Conservation (phyloP, 2,113 vertebrate genomes). For the Mellivora capensis region DNA sequence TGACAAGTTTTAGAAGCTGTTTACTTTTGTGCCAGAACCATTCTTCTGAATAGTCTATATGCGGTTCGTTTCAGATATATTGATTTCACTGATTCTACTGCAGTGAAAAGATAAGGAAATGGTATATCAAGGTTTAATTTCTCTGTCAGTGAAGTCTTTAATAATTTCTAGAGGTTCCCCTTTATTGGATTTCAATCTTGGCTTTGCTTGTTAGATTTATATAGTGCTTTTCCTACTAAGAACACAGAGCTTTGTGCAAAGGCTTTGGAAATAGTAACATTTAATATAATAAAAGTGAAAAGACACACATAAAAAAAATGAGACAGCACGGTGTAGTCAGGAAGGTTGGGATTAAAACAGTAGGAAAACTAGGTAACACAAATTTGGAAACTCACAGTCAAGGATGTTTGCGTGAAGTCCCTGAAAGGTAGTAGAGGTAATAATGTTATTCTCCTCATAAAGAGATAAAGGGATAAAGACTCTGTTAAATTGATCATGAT, state of each 20-base stretch:
- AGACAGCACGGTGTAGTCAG: background rate
- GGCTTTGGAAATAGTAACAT: constrained; percentile 17
- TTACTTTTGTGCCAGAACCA: background rate
- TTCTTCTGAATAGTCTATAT: background rate
- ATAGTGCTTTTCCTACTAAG: constrained; percentile 23
- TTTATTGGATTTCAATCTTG: constrained; percentile 55
- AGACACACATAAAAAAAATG: background rate
- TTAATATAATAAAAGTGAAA: constrained; percentile 30
- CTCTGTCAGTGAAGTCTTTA: constrained; percentile 45
- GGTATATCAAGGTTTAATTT: constrained; percentile 33
- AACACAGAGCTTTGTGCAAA: constrained; percentile 25
- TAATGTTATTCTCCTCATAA: background rate
- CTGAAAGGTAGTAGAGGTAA: background rate
- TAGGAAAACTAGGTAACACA: constrained; percentile 9
- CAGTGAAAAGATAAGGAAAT: constrained; percentile 46
- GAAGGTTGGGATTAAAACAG: background rate
- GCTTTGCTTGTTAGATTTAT: constrained; percentile 40
- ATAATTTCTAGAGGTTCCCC: constrained; percentile 36
- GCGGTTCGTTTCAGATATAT: constrained; percentile 29
- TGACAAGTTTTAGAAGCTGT: background rate
- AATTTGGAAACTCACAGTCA: constrained; percentile 1
- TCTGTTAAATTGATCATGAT: background rate
- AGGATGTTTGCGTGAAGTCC: background rate
- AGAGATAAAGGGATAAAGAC: background rate
- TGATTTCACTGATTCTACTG: constrained; percentile 32